phyloP scores from a whole-genome alignment of 1,140 invertebrate genomes.

The Cataglyphis hispanica region DNA sequence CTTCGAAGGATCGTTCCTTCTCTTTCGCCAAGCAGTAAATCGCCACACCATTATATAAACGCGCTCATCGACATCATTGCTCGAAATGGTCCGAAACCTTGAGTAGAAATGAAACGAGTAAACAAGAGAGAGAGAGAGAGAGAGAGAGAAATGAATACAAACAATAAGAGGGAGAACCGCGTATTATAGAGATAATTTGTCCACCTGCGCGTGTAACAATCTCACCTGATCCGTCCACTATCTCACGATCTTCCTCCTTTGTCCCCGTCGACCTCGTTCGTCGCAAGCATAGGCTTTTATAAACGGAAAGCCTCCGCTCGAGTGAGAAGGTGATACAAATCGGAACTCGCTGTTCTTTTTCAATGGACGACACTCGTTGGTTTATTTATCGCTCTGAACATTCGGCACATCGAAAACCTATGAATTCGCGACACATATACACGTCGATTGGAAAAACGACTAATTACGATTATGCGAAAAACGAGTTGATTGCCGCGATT shows the following conservation, averaged over 20 bases:
- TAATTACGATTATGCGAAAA: no score
- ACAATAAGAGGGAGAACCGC: constrained; percentile 9
- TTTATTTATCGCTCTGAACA: no score
- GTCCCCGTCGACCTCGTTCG: constrained; percentile 64
- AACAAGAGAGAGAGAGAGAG: not conserved
- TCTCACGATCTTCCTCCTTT: constrained; percentile 62
- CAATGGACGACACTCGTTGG: no score
- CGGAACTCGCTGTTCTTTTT: no score
- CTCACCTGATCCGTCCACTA: constrained; percentile 71
- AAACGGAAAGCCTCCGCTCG: no score
- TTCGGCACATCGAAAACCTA: no score
- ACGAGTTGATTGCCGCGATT: no score
- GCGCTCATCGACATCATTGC: constrained; percentile 53
- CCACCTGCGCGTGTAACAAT: constrained; percentile 78
- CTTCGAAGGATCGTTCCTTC: constrained; percentile 26
- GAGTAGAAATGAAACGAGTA: not conserved
- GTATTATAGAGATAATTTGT: constrained; percentile 73
- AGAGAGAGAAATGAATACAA: constrained; percentile 14
- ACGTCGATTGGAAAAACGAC: no score
- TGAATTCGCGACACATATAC: no score
- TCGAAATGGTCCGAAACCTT: constrained; percentile 35
- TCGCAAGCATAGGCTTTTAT: constrained; percentile 4
- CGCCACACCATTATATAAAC: constrained; percentile 58
- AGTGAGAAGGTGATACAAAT: no score
- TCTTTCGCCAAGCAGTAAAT: constrained; percentile 30